Evolutionary conservation across 2,888 invertebrate species (phyloP), one percentile per base, ranked within the genome.

Genomic region (Trissolcus brochymenae): DNA sequence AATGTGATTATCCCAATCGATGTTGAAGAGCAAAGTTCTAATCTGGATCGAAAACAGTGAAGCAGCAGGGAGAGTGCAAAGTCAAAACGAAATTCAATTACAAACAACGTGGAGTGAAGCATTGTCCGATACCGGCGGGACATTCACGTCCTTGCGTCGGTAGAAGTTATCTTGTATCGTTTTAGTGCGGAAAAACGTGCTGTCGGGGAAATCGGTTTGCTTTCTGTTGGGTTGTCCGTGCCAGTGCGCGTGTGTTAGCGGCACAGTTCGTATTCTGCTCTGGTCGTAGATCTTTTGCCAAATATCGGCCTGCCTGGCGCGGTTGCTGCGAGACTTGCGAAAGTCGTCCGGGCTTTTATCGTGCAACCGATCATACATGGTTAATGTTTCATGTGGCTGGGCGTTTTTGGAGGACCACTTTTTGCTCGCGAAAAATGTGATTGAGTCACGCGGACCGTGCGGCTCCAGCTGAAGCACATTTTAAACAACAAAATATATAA

Each of bases 171-270:
- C 81, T 64, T 76, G 73, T 74, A 84, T 80, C 61, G 73, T 79
- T 66, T 78, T 80, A n/a, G 74, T 77, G 40, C 84, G 81, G 74
- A 79, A 74, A 77, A 83, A 86, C 81, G 81, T 84, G 51, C 79
- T 82, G 51, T 81, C 81, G 11, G 82, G 82, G 55, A 75, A 74
- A 81, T 87, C 87, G 64, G 82, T 59, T 76, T 82, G 82, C 54
- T 75, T 64, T 70, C 85, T 82, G 78, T 85, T 86, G 11, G 86
- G 83, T 76, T 84, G 80, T 53, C 86, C 84, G 81, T 87, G 82
- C 81, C 83, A 83, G 65, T 81, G 85, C 55, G 74, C 80, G 65
- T 81, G 67, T 76, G 81, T 81, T 71, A 83, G 80, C 19, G 84
- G 80, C 16, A 86, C 80, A 64, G 74, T 81, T 75, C 79, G 84